Evolutionary conservation across 2,113 vertebrate genomes (phyloP).

Genomic region (Campylorhamphus procurvoides): DNA sequence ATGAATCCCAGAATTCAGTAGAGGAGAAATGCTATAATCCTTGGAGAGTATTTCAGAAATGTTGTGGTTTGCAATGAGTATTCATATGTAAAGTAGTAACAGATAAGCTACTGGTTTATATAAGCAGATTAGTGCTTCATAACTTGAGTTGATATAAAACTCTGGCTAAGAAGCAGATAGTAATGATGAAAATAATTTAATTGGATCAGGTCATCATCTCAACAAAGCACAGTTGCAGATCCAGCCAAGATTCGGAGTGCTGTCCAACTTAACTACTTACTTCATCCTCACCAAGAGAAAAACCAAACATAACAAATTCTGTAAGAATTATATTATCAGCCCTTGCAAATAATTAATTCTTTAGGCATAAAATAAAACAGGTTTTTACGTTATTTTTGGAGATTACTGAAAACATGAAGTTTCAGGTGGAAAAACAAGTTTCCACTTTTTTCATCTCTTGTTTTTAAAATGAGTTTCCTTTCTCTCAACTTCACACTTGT

Average conservation of each 20-base stretch:
- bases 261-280: not conserved
- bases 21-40: not conserved
- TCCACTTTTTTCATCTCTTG: not conserved
- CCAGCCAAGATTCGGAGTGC: not conserved
- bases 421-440: not conserved
- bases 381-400: not conserved
- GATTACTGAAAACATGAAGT: not conserved
- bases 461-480: not conserved
- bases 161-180: not conserved
- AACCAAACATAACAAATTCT: not conserved
- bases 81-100: not conserved
- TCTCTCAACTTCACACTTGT: not conserved
- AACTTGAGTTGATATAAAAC: not conserved
- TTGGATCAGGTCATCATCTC: not conserved
- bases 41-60: not conserved
- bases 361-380: not conserved
- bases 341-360: not conserved
- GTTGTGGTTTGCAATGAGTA: not conserved
- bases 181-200: not conserved
- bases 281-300: not conserved
- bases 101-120: not conserved
- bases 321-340: not conserved
- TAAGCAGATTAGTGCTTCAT: not conserved
- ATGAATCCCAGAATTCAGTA: not conserved
- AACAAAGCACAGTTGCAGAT: not conserved